Percentiles rank a stretch among this genome's conserved stretches.
phyloP scores from a whole-genome alignment of 2,888 invertebrate species.

The Drosophila incognita region DNA sequence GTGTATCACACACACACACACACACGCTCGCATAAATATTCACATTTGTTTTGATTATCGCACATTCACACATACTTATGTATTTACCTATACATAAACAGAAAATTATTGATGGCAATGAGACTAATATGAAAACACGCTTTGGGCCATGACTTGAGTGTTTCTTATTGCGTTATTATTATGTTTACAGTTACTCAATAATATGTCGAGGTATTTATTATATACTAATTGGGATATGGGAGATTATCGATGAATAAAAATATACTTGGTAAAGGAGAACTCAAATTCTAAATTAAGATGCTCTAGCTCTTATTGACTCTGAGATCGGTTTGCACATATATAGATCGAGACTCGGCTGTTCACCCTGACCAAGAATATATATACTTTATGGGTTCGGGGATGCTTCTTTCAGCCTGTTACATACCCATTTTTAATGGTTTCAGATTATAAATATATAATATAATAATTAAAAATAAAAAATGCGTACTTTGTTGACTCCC shows the following conservation, averaged over 20 bases:
- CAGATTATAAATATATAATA: not conserved
- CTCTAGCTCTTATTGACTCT: not conserved
- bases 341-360: not conserved
- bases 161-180: not conserved
- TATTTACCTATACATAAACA: not conserved
- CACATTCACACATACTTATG: not conserved
- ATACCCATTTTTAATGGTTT: not conserved
- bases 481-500: not conserved
- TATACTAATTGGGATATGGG: not conserved
- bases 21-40: not conserved
- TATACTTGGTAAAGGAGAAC: too few species aligned
- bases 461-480: not conserved
- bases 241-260: not conserved
- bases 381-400: not conserved
- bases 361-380: not conserved
- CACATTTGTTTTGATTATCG: not conserved
- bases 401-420: not conserved
- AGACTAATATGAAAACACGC: not conserved
- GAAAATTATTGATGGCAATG: too few species aligned
- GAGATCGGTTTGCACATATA: not conserved
- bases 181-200: not conserved
- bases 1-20: not conserved
- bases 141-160: not conserved
- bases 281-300: not conserved
- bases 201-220: not conserved